phyloP scores from a whole-genome alignment of 2,113 vertebrate genomes.

The Limnothrissa miodon region DNA sequence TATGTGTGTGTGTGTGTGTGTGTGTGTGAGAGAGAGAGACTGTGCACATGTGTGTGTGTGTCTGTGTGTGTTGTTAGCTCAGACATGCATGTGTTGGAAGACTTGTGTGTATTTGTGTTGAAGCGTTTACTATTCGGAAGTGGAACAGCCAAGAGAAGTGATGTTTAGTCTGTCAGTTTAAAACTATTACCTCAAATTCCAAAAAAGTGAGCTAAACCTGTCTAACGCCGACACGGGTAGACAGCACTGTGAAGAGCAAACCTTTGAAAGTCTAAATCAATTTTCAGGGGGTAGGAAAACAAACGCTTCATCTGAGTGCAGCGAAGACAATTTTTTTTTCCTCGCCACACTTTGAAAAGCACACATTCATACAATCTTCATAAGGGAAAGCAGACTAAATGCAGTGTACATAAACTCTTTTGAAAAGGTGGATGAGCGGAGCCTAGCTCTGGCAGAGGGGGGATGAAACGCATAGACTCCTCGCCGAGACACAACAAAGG shows the following conservation, averaged over 20 bases:
- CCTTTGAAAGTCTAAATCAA: conserved; percentile 80
- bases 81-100: background rate
- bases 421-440: conserved; percentile 56
- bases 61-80: background rate
- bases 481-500: conserved; percentile 56
- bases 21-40: too few relatives aligned
- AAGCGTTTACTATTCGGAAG: conserved; percentile 72
- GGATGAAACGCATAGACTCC: conserved; percentile 59
- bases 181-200: conserved; percentile 79
- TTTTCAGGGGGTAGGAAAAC: conserved; percentile 72
- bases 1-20: background rate
- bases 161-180: conserved; percentile 80
- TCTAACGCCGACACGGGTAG: conserved; percentile 69
- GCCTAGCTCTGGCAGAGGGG: conserved; percentile 31
- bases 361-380: conserved; percentile 74
- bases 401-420: conserved; percentile 67
- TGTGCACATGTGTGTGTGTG: background rate
- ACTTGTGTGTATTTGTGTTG: conserved; percentile 52
- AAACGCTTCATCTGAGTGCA: conserved; percentile 64
- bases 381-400: conserved; percentile 73
- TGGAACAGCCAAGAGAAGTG: conserved; percentile 69
- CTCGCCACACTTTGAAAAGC: conserved; percentile 66
- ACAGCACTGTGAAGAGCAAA: conserved; percentile 73
- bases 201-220: conserved; percentile 74
- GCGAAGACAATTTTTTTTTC: conserved; percentile 62